phyloP scores from a whole-genome alignment of 2,797 vertebrate genomes.

The Halcyon smyrnensis region DNA sequence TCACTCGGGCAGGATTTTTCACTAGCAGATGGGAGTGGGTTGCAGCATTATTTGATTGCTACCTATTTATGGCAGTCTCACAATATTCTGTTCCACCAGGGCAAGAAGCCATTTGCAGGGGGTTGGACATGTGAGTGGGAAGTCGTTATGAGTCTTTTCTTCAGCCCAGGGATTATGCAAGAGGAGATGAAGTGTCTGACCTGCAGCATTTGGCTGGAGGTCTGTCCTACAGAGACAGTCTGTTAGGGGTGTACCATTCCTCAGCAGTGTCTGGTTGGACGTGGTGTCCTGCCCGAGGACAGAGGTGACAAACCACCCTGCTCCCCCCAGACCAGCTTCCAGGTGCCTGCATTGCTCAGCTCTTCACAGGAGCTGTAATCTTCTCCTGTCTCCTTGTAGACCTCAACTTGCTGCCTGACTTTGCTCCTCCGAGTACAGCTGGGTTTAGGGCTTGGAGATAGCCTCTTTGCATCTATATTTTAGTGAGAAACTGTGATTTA shows the following conservation, averaged over 20 bases:
- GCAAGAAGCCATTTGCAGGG: background rate
- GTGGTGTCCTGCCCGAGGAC: background rate
- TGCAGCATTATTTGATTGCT: constrained; percentile 54
- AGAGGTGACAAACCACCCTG: background rate
- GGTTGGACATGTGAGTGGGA: constrained; percentile 43
- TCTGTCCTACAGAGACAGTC: background rate
- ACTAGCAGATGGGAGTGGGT: constrained; percentile 67
- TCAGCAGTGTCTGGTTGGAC: background rate
- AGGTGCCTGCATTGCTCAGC: background rate
- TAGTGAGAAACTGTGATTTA: background rate
- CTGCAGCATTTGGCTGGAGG: background rate
- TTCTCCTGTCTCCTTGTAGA: fast-evolving
- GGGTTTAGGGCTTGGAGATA: background rate
- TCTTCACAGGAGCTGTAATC: background rate
- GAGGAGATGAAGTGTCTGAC: background rate
- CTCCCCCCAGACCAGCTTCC: no score
- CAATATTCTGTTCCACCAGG: constrained; percentile 1
- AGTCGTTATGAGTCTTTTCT: background rate
- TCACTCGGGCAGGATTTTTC: background rate
- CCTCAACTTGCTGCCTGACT: background rate
- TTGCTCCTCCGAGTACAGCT: background rate
- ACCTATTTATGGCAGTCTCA: constrained; percentile 48
- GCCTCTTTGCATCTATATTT: background rate
- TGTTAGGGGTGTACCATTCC: background rate
- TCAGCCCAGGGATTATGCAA: constrained; percentile 10